A percentile compares a stretch with the other conserved stretches of the same genome.
Evolutionary conservation across 2,113 vertebrate species (phyloP).

Genomic region (Anolis sagrei): DNA sequence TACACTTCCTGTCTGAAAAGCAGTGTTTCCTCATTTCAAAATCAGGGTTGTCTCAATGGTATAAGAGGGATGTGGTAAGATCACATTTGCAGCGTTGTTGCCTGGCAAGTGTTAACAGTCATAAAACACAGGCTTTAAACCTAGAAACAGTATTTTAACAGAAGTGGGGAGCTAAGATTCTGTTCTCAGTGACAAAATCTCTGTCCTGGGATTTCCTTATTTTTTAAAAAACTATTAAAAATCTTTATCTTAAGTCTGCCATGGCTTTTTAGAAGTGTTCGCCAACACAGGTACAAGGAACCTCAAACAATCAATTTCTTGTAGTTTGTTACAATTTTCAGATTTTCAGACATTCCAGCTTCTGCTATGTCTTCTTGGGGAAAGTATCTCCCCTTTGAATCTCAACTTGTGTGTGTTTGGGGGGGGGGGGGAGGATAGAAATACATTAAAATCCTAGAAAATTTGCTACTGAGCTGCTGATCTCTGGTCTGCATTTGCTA

Average conservation of each 20-base stretch:
- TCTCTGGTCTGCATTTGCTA: no score
- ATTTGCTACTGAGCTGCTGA: no score
- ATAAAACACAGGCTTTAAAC: neutral
- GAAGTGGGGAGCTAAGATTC: neutral
- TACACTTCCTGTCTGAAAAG: neutral
- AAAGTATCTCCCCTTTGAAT: no score
- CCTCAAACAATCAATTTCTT: neutral
- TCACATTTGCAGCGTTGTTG: neutral
- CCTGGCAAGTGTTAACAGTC: neutral
- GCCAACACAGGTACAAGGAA: neutral
- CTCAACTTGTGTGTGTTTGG: no score
- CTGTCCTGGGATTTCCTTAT: neutral
- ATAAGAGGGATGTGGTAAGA: neutral
- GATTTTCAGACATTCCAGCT: neutral
- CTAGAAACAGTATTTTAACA: neutral
- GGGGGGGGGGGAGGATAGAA: no score
- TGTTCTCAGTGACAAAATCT: neutral
- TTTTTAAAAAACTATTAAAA: neutral
- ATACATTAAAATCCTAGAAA: no score
- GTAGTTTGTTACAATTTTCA: neutral
- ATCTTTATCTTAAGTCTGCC: neutral
- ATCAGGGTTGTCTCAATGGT: neutral
- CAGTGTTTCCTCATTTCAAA: constrained; percentile 9
- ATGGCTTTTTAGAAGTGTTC: neutral
- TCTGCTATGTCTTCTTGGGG: no score